phyloP scores from a whole-genome alignment of 2,888 invertebrate species.

The Tinea pellionella region DNA sequence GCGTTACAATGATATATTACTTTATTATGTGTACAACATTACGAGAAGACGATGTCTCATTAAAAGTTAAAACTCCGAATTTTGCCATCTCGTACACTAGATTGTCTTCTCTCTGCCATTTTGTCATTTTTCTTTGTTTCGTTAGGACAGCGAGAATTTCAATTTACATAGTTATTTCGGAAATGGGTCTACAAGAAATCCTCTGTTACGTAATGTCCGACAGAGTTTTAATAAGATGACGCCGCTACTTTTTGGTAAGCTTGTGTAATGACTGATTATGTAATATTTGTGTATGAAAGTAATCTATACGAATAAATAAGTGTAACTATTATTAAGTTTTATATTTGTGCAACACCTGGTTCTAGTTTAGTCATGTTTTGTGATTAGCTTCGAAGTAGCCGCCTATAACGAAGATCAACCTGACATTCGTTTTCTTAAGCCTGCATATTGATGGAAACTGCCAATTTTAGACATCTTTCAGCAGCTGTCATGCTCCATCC shows the following conservation, averaged over 20 bases:
- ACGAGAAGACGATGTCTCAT: constrained; percentile 30
- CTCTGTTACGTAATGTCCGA: constrained; percentile 12
- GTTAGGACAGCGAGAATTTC: constrained; percentile 22
- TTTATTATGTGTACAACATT: constrained; percentile 32
- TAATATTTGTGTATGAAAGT: not conserved
- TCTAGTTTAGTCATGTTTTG: too few species aligned
- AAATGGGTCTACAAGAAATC: constrained; percentile 27
- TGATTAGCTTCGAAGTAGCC: too few species aligned
- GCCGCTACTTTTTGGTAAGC: not conserved
- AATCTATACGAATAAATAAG: not conserved
- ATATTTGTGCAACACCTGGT: too few species aligned
- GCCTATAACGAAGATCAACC: too few species aligned
- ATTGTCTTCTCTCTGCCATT: constrained; percentile 33
- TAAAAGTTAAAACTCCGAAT: constrained; percentile 33
- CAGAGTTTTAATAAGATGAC: constrained; percentile 6
- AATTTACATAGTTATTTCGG: constrained; percentile 47
- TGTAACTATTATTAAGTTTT: too few species aligned
- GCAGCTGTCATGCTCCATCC: too few species aligned
- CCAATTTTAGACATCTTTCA: too few species aligned
- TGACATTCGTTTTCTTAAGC: too few species aligned
- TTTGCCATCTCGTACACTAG: constrained; percentile 26
- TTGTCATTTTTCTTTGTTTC: constrained; percentile 33
- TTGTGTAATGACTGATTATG: not conserved
- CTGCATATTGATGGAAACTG: too few species aligned
- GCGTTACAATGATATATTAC: constrained; percentile 31